These are phyloP conservation scores for Hedya salicella DNA, from an alignment of 2,888 invertebrate genomes.

Conservation along the genomic window DNA sequence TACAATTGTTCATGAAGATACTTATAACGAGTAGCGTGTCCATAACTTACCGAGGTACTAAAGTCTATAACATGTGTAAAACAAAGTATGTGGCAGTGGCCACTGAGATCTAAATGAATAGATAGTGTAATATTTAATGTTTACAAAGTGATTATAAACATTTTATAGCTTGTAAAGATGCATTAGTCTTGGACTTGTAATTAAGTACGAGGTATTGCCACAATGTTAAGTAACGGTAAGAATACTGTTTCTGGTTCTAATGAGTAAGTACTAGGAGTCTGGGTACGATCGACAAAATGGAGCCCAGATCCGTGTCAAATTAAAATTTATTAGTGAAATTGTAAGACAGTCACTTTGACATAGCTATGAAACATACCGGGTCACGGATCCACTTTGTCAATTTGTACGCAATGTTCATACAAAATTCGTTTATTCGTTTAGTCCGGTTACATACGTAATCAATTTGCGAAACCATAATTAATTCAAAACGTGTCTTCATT, in stretches of 20 bases:
- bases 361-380: too few species aligned
- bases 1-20: neutral
- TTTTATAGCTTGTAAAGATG: too few species aligned
- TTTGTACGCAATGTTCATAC: too few species aligned
- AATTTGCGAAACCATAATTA: too few species aligned
- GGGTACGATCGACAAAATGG: too few species aligned
- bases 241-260: neutral
- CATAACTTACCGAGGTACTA: slow-evolving; percentile 17
- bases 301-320: too few species aligned
- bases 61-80: neutral
- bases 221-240: neutral
- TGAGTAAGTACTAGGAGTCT: neutral
- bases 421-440: too few species aligned
- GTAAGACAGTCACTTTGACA: too few species aligned
- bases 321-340: too few species aligned
- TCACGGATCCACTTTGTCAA: too few species aligned
- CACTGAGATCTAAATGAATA: neutral
- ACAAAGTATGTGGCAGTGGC: slow-evolving; percentile 8
- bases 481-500: too few species aligned
- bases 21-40: slow-evolving; percentile 5
- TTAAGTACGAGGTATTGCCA: neutral
- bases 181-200: neutral
- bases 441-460: too few species aligned
- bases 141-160: neutral
- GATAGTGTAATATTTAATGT: neutral